A percentile compares a stretch with the other conserved stretches of the same genome.
Evolutionary conservation across 2,113 vertebrate genomes (phyloP).

Genomic region (Cinclus cinclus): DNA sequence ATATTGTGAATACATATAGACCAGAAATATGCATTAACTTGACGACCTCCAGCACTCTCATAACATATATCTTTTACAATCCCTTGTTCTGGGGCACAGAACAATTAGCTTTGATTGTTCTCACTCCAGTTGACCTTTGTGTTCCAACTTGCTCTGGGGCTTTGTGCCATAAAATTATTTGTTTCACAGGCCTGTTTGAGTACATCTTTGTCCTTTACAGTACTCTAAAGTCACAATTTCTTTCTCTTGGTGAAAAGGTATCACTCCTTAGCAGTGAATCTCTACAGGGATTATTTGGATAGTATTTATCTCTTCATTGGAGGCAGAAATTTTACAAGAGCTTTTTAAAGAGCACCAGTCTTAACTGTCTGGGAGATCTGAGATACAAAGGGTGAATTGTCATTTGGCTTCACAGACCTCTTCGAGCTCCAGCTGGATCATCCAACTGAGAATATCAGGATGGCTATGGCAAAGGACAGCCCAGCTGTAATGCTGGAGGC

Average conservation of each 20-base stretch:
- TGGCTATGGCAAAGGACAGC: neutral
- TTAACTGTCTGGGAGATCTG: neutral
- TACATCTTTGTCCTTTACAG: neutral
- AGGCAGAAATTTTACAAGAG: neutral
- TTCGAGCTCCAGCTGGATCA: neutral
- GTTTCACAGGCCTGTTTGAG: neutral
- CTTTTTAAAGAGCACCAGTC: neutral
- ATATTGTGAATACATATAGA: neutral
- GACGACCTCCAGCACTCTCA: neutral
- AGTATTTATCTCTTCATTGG: neutral
- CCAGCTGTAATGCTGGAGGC: rapidly evolving
- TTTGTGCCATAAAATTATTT: neutral
- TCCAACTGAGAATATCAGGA: neutral
- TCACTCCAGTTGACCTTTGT: neutral
- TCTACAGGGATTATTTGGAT: neutral
- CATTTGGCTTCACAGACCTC: neutral
- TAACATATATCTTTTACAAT: neutral
- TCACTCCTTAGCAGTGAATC: neutral
- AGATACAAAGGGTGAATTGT: neutral
- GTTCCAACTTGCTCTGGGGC: neutral
- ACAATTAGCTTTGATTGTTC: neutral
- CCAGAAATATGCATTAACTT: neutral
- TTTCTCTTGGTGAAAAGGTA: neutral
- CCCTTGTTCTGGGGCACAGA: neutral
- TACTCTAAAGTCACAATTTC: neutral